Base-by-base conservation (phyloP, 2,888 invertebrate genomes). In the Lepeophtheirus nordmannii region DNA sequence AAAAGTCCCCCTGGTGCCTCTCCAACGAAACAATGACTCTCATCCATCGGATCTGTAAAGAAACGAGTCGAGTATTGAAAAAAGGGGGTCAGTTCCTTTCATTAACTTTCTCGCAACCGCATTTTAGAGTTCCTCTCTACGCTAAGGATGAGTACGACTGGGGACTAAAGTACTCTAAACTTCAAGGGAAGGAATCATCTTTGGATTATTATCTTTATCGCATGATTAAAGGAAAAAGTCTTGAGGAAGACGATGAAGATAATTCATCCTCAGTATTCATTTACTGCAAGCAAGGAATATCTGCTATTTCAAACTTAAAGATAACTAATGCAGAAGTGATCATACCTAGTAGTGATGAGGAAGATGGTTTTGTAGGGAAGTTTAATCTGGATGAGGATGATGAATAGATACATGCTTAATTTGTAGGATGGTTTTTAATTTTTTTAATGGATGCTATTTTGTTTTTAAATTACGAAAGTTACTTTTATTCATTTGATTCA, bases 61-160 rank as follows among this genome's bases (percentile, higher is more conserved):
- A 63, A 56, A 63, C 53, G 22, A 63, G 63, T 56, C 63, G 63
- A 17, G 56, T 63, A 7, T 30, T 63, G 22, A 63, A 63, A 30
- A 46, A 56, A 1, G 23, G 38, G 1, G 38, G 61, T 38, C 63
- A 11, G n/a, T 63, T 63, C 23, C 56, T 63, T n/a, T 63, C 63
- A 3, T 1, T 63, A 11, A 63, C 63, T 1, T 63, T 63, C 30
- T 22, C 56, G 10, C 63, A 63, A n/a, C 63, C 63, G 1, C 63
- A 63, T 63, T 63, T 63, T 56, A 17, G 63, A 56, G 14, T 53
- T 11, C 63, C 63, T n/a, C 20, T 63, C n/a, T 53, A 56, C 12
- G 63, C 23, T 23, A 20, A 53, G 53, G 23, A 53, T 12, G 30
- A 56, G 23, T 53, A 56, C 12, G 5, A 20, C n/a, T 63, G 63